A percentile compares a stretch with the other conserved stretches of the same genome.
Conservation (phyloP, 1,140 invertebrate species). For the Carposina sasakii region DNA sequence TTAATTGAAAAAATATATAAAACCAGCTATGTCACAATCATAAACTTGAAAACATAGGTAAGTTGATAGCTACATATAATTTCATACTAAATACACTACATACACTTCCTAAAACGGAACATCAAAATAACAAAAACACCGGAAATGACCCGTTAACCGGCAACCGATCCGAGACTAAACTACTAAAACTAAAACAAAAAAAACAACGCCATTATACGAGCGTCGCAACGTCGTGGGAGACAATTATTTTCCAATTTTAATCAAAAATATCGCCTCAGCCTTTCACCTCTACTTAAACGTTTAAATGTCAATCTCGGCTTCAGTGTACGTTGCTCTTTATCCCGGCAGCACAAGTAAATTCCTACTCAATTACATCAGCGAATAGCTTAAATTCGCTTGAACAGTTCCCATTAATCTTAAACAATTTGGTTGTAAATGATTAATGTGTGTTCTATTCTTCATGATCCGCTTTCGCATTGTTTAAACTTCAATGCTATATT, state of each 20-base stretch:
- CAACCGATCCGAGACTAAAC: slow-evolving; percentile 41
- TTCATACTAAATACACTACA: neutral
- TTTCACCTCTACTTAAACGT: slow-evolving; percentile 67
- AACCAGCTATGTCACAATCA: too few relatives aligned
- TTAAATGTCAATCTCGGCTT: slow-evolving; percentile 64
- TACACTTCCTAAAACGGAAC: slow-evolving; percentile 26
- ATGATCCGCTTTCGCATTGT: slow-evolving; percentile 9
- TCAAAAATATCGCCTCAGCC: slow-evolving; percentile 62
- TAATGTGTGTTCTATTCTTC: slow-evolving; percentile 35
- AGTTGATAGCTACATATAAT: neutral
- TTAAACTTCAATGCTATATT: neutral
- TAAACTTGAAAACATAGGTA: neutral
- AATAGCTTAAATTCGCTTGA: slow-evolving; percentile 17
- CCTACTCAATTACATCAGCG: slow-evolving; percentile 10
- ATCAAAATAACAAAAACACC: slow-evolving; percentile 32
- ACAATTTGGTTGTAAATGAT: slow-evolving; percentile 51
- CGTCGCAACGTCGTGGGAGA: slow-evolving; percentile 56
- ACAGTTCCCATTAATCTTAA: slow-evolving; percentile 24
- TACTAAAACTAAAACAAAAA: slow-evolving; percentile 40
- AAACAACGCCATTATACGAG: slow-evolving; percentile 42
- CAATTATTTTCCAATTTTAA: slow-evolving; percentile 71
- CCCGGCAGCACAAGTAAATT: slow-evolving; percentile 7
- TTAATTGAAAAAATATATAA: too few relatives aligned
- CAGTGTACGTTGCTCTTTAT: slow-evolving; percentile 40
- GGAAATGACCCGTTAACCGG: slow-evolving; percentile 49